Percentiles rank a stretch among this genome's conserved stretches.
phyloP scores from a whole-genome alignment of 2,888 invertebrate genomes.

The Glaucopsyche alexis region DNA sequence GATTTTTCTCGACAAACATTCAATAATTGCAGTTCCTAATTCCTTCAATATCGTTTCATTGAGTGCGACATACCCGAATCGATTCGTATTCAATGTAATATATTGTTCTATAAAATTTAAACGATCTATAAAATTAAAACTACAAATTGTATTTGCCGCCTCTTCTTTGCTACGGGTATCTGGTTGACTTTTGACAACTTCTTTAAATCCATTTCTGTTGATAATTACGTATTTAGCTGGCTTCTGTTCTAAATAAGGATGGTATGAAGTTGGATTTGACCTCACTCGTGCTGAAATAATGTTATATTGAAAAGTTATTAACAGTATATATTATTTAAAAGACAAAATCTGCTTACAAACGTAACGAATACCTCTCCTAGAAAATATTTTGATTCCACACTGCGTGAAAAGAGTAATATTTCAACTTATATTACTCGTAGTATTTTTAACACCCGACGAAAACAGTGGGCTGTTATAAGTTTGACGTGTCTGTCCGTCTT shows the following conservation, averaged over 20 bases:
- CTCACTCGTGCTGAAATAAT: neutral
- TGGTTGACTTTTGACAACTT: neutral
- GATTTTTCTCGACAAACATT: conserved; percentile 39
- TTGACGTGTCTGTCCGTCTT: too few species aligned
- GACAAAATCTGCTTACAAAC: neutral
- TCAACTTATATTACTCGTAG: too few species aligned
- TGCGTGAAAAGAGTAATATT: too few species aligned
- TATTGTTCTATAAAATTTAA: conserved; percentile 51
- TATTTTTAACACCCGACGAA: too few species aligned
- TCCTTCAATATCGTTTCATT: conserved; percentile 50
- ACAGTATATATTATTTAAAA: neutral
- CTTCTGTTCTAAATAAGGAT: neutral
- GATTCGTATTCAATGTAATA: conserved; percentile 50
- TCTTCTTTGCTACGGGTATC: neutral
- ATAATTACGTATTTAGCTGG: neutral
- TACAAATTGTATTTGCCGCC: neutral
- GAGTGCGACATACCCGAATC: conserved; percentile 53
- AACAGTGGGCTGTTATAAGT: too few species aligned
- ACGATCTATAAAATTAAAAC: conserved; percentile 33
- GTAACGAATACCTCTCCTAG: neutral
- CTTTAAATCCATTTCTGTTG: neutral
- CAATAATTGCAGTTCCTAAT: conserved; percentile 49
- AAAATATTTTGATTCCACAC: too few species aligned
- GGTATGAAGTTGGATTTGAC: neutral
- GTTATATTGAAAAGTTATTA: neutral